phyloP scores from a whole-genome alignment of 1,140 invertebrate species.

The Diorhabda sublineata region DNA sequence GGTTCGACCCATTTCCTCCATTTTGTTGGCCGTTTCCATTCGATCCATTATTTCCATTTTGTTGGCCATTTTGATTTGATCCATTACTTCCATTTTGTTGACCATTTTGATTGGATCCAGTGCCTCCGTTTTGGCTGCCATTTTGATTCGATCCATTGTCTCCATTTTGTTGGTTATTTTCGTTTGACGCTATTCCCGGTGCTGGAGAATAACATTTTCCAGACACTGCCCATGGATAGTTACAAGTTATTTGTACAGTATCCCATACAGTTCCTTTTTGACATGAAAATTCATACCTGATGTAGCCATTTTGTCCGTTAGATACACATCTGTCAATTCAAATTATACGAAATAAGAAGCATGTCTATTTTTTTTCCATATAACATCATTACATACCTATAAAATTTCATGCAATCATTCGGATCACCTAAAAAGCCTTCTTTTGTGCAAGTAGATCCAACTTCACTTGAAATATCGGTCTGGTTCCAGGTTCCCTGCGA shows the following conservation, averaged over 20 bases:
- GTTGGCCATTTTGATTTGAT: too few species aligned
- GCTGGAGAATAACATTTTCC: constrained; percentile 27
- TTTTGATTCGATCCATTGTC: too few species aligned
- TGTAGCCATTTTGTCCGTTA: constrained; percentile 51
- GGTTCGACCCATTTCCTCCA: too few species aligned
- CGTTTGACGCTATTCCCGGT: too few species aligned
- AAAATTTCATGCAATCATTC: constrained; percentile 71
- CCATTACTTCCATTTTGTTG: too few species aligned
- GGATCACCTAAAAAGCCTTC: constrained; percentile 59
- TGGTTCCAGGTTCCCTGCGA: constrained; percentile 14
- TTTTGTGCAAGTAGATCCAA: constrained; percentile 20
- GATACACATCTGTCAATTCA: constrained; percentile 64
- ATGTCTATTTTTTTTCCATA: not conserved
- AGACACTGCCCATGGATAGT: constrained; percentile 48
- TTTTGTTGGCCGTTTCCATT: too few species aligned
- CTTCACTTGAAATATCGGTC: constrained; percentile 22
- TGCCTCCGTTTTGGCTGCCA: too few species aligned
- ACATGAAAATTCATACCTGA: constrained; percentile 59
- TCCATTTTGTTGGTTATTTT: too few species aligned
- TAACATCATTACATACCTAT: constrained; percentile 62
- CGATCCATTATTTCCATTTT: too few species aligned
- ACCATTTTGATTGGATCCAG: too few species aligned
- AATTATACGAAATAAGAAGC: constrained; percentile 18
- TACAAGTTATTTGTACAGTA: constrained; percentile 49
- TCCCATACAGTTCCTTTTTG: constrained; percentile 55